Evolutionary conservation across 2,113 vertebrate genomes (phyloP), one percentile per base, ranked within the genome.

Genomic region (Microcebus tavaratra): DNA sequence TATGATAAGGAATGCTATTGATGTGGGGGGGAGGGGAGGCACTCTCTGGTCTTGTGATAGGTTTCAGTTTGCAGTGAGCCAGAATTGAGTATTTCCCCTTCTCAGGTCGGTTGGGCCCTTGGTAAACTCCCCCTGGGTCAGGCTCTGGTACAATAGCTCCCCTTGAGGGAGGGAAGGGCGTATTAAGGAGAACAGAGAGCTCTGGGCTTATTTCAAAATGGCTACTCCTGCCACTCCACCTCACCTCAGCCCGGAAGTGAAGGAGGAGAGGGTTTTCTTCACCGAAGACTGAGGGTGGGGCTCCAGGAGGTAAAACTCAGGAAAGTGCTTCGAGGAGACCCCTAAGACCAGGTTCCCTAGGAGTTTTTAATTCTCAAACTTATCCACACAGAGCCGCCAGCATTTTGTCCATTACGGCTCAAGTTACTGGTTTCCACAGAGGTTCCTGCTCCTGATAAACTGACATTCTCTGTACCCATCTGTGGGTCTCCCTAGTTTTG

Each of bases 91-190:
- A 80, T 95, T 95, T 88, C 65, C 81, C 59, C 84, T 81, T 10
- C 14, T 15, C 13, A 15, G 36, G 13, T 67, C 31, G 6, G 5
- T 36, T 39, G 72, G 55, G 45, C 18, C 53, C 4, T 67, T 83
- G 89, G 78, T 90, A 86, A 96, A 97, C 94, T 36, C 29, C 65
- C 76, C 34, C 53, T 91, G 61, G 57, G 65, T 90, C 27, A 45
- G 27, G 34, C 75, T 96, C 65, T 31, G 25, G 7, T 73, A 68
- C 68, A 65, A 39, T 29, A 61, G 13, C 31, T 91, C 50, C 79
- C 48, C 42, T 86, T 53, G 21, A 57, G 8, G 55, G 21, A 53
- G 6, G 48, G 21, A n/a, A 86, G 27, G 18, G 42, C n/a, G 65
- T 75, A 3, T 42, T n/a, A 68, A 80, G 65, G 50, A 92, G 61